Conservation (phyloP, 2,113 vertebrate species). For the Illadopsis cleaveri region DNA sequence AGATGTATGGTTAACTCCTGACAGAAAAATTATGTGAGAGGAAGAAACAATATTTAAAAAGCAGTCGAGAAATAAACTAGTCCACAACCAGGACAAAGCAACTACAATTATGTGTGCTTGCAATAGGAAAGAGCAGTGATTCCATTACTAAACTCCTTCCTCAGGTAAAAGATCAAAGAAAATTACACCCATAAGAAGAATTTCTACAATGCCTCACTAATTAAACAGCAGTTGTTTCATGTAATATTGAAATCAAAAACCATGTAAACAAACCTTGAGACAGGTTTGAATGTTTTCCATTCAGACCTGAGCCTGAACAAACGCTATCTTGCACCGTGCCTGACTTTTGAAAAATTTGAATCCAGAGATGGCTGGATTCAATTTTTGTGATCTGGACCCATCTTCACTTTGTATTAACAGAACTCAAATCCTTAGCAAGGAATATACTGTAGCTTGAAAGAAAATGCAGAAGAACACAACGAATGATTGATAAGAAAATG, state of each 20-base stretch:
- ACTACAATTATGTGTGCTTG: background rate
- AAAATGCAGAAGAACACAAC: background rate
- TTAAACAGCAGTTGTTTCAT: conserved; percentile 39
- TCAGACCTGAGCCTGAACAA: conserved; percentile 23
- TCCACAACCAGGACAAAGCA: background rate
- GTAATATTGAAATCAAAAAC: conserved; percentile 41
- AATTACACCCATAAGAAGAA: conserved; percentile 53
- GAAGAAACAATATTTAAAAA: background rate
- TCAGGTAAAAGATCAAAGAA: conserved; percentile 55
- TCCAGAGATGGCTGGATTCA: background rate
- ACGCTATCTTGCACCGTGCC: background rate
- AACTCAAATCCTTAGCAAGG: background rate
- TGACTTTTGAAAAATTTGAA: background rate
- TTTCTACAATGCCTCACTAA: conserved; percentile 43
- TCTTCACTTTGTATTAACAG: background rate
- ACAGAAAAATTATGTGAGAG: background rate
- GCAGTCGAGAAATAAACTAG: background rate
- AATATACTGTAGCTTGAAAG: background rate
- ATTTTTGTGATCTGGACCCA: background rate
- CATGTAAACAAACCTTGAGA: conserved; percentile 44
- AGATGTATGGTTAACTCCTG: background rate
- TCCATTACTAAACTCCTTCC: conserved; percentile 44
- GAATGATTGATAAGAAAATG: background rate
- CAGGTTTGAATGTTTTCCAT: conserved; percentile 26
- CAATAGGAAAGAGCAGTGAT: background rate